Evolutionary conservation across 2,113 vertebrate genomes (phyloP).

Genomic region (Macaca nemestrina): DNA sequence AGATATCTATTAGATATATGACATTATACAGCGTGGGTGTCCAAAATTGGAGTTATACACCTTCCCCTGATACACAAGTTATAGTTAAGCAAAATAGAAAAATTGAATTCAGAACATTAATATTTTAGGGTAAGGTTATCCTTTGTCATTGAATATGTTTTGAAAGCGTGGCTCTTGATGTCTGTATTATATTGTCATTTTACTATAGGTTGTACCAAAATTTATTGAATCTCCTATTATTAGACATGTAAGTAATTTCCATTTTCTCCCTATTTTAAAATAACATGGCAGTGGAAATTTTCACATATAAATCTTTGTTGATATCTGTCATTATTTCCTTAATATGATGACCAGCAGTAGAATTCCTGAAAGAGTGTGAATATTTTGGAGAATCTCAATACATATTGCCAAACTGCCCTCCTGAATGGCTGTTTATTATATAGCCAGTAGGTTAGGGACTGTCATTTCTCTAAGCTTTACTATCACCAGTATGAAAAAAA

Average conservation of each 20-base stretch:
- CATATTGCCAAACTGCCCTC: background rate
- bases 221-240: background rate
- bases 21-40: background rate
- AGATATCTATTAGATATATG: background rate
- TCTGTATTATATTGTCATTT: background rate
- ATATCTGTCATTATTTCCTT: background rate
- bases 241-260: background rate
- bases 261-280: background rate
- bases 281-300: background rate
- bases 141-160: conserved; percentile 2
- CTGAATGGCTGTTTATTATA: background rate
- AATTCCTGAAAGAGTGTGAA: background rate
- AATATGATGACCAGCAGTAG: conserved; percentile 20
- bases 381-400: background rate
- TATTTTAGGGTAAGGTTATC: conserved; percentile 29
- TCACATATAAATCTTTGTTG: background rate
- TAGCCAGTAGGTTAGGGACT: rapidly evolving
- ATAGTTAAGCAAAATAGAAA: conserved; percentile 3
- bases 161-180: background rate
- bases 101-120: background rate
- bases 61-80: background rate
- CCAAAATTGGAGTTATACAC: background rate
- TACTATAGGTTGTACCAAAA: background rate
- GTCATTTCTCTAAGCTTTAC: background rate
- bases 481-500: background rate